Percentiles rank a stretch among this genome's conserved stretches.
Conservation (phyloP, 1,140 invertebrate species). For the Temnothorax curvispinosus region DNA sequence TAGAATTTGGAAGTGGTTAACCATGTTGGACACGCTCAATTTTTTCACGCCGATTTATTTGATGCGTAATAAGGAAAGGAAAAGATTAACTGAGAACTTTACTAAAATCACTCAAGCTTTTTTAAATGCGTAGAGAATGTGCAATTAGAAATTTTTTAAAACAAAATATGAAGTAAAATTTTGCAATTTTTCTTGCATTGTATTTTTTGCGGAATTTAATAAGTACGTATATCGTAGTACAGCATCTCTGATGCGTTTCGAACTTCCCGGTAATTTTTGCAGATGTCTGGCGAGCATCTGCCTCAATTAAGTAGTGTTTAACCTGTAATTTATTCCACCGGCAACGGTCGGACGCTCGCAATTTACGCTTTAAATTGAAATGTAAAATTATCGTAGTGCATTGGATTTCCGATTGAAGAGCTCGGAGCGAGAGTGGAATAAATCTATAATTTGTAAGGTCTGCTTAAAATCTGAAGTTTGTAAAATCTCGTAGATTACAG, state of each 20-base stretch:
- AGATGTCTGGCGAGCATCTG: slow-evolving; percentile 57
- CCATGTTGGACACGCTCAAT: background rate
- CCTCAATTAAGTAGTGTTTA: slow-evolving; percentile 50
- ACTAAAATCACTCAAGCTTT: background rate
- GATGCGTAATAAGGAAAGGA: background rate
- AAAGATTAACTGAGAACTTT: background rate
- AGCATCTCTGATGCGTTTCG: slow-evolving; percentile 48
- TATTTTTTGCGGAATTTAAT: slow-evolving; percentile 33
- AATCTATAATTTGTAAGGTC: slow-evolving; percentile 23
- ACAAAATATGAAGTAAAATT: background rate
- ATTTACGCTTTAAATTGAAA: slow-evolving; percentile 58
- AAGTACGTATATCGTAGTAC: slow-evolving; percentile 23
- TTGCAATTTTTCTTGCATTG: slow-evolving; percentile 8
- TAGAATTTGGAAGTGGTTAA: background rate
- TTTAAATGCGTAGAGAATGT: background rate
- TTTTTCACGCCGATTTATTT: slow-evolving; percentile 10
- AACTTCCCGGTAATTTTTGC: slow-evolving; percentile 53
- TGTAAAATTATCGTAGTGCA: slow-evolving; percentile 49
- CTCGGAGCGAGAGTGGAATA: slow-evolving; percentile 12
- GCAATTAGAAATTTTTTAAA: background rate
- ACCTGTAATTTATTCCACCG: slow-evolving; percentile 56
- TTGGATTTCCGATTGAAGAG: slow-evolving; percentile 43
- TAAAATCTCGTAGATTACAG: slow-evolving; percentile 34
- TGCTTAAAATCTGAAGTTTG: slow-evolving; percentile 14
- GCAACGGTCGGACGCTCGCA: slow-evolving; percentile 43